A percentile compares a stretch with the other conserved stretches of the same genome.
These are phyloP conservation scores for Dissostichus mawsoni DNA, from an alignment of 2,113 vertebrate genomes.

Conservation along the genomic window DNA sequence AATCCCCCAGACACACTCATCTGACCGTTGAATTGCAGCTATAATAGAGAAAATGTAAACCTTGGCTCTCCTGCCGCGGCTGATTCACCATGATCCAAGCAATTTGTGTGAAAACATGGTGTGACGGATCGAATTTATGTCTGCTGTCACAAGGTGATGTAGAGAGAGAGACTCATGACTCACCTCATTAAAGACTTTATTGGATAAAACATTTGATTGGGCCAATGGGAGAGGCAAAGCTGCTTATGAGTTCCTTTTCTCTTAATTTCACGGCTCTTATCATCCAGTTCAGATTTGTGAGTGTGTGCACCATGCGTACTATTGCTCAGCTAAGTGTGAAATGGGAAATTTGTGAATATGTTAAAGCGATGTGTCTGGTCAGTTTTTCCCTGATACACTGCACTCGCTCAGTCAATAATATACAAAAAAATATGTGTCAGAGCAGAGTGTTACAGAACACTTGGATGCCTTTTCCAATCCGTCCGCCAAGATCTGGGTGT, in stretches of 20 bases:
- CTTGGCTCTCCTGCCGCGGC: constrained; percentile 12
- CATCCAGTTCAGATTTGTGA: constrained; percentile 12
- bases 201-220: constrained; percentile 58
- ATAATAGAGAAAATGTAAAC: constrained; percentile 22
- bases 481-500: constrained; percentile 38
- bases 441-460: constrained; percentile 40
- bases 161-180: constrained; percentile 48
- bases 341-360: constrained; percentile 53
- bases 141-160: constrained; percentile 53
- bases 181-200: constrained; percentile 69
- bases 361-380: constrained; percentile 23
- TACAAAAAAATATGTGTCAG: constrained; percentile 18
- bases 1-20: constrained; percentile 11
- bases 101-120: constrained; percentile 56
- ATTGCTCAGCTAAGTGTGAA: constrained; percentile 50
- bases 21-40: constrained; percentile 14
- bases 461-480: constrained; percentile 34
- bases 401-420: background rate
- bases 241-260: constrained; percentile 33
- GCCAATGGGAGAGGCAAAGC: constrained; percentile 37
- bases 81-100: constrained; percentile 26
- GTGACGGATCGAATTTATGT: constrained; percentile 64
- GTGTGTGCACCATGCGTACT: background rate
- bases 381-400: constrained; percentile 5
- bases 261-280: constrained; percentile 57